Base-by-base conservation (phyloP, 2,888 invertebrate species). In the Entomobrya multifasciata region DNA sequence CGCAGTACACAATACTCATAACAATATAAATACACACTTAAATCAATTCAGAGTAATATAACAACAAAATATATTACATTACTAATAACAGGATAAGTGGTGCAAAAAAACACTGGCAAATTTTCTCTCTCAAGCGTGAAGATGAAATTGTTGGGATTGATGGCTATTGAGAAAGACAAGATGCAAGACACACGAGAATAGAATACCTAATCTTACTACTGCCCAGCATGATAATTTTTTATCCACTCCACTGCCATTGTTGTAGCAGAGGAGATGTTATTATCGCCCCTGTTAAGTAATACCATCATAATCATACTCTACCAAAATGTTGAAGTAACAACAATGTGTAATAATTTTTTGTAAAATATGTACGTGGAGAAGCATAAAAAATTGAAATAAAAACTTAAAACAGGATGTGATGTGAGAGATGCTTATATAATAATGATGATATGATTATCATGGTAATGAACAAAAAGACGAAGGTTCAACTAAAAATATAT, bases 101-200 rank as follows among this genome's bases (percentile, higher is more conserved):
- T 22, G 44, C 13, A 67, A 67, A 67, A n/a, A n/a, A 67, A 67
- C 67, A 67, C 49, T 72, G 47, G 47, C 70, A 41, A 67, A 67
- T 72, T 72, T 72, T 55, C 36, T 80, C 55, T 41, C 80, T 80
- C 44, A 80, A 80, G 52, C 80, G 55, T 80, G 67, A 80, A 67
- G 57, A 76, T 20, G n/a, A n/a, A n/a, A n/a, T n/a, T n/a, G 15
- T 13, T 10, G 41, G 20, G 65, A 25, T 41, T 25, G 49, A 49
- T 72, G 70, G 25, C 13, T 72, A 44, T 72, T 72, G 70, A 44
- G 70, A 72, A 72, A 72, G 47, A 72, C 70, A 44, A 6, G 5
- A 57, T 15, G 13, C 8, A 49, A 6, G 5, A 57, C 49, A 49
- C 8, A 49, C 60, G 3, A n/a, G 0, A 41, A 6, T 11, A 36